A percentile compares a stretch with the other conserved stretches of the same genome.
Evolutionary conservation across 2,888 invertebrate species (phyloP).

Genomic region (Malthinus flaveolus): DNA sequence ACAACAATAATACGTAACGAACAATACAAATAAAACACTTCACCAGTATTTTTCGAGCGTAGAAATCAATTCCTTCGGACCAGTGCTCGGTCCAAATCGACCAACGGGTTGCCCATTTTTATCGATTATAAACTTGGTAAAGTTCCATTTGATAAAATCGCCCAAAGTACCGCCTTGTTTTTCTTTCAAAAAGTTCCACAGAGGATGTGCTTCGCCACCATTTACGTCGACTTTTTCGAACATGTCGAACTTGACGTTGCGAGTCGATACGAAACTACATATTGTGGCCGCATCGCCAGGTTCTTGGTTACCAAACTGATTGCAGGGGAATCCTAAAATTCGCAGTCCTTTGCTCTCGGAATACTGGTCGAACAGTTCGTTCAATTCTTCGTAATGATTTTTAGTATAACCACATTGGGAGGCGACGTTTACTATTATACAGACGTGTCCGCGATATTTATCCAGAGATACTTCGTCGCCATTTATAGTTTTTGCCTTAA

Average conservation of each 20-base stretch:
- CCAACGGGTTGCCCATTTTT: slow-evolving; percentile 72
- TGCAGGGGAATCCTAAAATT: slow-evolving; percentile 86
- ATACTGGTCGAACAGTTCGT: slow-evolving; percentile 74
- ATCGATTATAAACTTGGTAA: slow-evolving; percentile 83
- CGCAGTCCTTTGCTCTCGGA: slow-evolving; percentile 72
- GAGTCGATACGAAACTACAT: slow-evolving; percentile 63
- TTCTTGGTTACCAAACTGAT: slow-evolving; percentile 79
- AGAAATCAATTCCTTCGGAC: slow-evolving; percentile 49
- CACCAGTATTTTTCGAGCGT: slow-evolving; percentile 50
- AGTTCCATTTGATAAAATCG: slow-evolving; percentile 86
- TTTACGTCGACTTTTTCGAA: slow-evolving; percentile 75
- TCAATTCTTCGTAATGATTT: slow-evolving; percentile 82
- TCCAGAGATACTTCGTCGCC: slow-evolving; percentile 80
- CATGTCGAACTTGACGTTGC: slow-evolving; percentile 71
- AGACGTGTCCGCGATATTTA: slow-evolving; percentile 79
- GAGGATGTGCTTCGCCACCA: slow-evolving; percentile 65
- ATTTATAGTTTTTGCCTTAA: slow-evolving; percentile 78
- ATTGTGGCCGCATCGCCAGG: slow-evolving; percentile 67
- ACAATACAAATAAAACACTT: slow-evolving; percentile 8
- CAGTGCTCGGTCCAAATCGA: slow-evolving; percentile 62
- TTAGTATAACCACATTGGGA: slow-evolving; percentile 86
- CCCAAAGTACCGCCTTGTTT: slow-evolving; percentile 59
- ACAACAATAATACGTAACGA: background rate
- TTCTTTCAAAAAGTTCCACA: slow-evolving; percentile 69
- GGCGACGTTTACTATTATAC: slow-evolving; percentile 88